Evolutionary conservation across 2,113 vertebrate species (phyloP), one percentile per base, ranked within the genome.

Genomic region (Sylvia atricapilla): DNA sequence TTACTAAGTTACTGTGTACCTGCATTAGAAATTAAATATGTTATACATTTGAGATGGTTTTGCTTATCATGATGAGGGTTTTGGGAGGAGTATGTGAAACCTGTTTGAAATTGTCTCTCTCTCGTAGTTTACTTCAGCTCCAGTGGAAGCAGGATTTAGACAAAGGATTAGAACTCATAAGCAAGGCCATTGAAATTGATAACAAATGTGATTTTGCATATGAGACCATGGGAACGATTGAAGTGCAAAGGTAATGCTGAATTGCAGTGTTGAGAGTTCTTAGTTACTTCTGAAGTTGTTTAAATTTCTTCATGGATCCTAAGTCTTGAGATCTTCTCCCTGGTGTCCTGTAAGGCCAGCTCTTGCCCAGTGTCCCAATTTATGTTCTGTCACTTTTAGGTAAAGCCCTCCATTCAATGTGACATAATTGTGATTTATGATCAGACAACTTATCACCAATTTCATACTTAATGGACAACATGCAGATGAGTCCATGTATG

Each of bases 121-220:
- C 41, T 90, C 98, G 17, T 93, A 99, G 99, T 96, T 98, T 99
- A 97, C 98, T 99, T 98, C 99, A 99, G 96, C 99, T 99, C 81
- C 99, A 99, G 88, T 99, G 99, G 99, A 99, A 99, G 94, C 99
- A 99, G 96, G 99, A 99, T 96, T 98, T 99, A 68, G 99, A 99
- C 93, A 98, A 98, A 98, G 99, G 99, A 37, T 98, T 99, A 84
- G 99, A 99, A 37, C 99, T 99, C 87, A 99, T 99, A 97, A 99
- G 99, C 97, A 99, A 99, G 97, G 99, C 99, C 76, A 99, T 99
- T 90, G 99, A 99, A 97, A 99, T 99, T 30, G 99, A 99, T 97
- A 99, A 99, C 98, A 99, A 99, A 97, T 99, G 99, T 97, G 99
- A 99, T 97, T 99, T 99, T 98, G 99, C 99, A 17, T 99, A 99